Evolutionary conservation across 2,797 vertebrate species (phyloP), one percentile per base, ranked within the genome.

Genomic region (Momotus momota): DNA sequence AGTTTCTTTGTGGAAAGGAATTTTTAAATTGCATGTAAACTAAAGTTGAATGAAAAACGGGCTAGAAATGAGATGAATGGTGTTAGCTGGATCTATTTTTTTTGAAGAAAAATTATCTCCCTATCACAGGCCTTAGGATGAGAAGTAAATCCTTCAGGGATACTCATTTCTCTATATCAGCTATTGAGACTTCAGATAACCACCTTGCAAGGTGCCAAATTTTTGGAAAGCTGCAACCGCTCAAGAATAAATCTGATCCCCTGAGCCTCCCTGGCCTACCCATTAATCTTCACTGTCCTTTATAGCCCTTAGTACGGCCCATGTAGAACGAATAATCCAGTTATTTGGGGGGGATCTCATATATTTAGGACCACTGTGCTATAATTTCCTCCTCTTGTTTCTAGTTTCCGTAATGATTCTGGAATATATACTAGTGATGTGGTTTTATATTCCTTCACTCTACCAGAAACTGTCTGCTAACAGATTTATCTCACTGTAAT

Each of bases 401-500:
- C 55, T 70, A 15, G 8, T 71, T 86, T 91, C 65, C 20, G 7
- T 74, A 48, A 26, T 14, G 6, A 45, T 91, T 96, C 35, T 58
- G 58, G 64, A 73, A 69, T 31, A 35, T 17, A 54, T 17, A 15
- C 12, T 46, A 6, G 5, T 55, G 35, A 16, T 22, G 13, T 31
- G 21, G 26, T 80, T 95, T 91, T 81, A 26, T 74, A 38, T 82
- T 61, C 43, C 20, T 91, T 67, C 6, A 1, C 31, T 23, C 49
- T 49, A 62, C 61, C 64, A 82, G 86, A 72, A 81, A 27, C 33
- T 52, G 43, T 11, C 38, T 90, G 64, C 64, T 70, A 91, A 77
- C 9, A 73, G 46, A 82, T 92, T 82, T 94, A 79, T 94, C 64
- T 88, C 65, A 17, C 88, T 66, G 70, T 66, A 91, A 67, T 82